phyloP scores from a whole-genome alignment of 2,113 vertebrate species.

The Xiphophorus couchianus region DNA sequence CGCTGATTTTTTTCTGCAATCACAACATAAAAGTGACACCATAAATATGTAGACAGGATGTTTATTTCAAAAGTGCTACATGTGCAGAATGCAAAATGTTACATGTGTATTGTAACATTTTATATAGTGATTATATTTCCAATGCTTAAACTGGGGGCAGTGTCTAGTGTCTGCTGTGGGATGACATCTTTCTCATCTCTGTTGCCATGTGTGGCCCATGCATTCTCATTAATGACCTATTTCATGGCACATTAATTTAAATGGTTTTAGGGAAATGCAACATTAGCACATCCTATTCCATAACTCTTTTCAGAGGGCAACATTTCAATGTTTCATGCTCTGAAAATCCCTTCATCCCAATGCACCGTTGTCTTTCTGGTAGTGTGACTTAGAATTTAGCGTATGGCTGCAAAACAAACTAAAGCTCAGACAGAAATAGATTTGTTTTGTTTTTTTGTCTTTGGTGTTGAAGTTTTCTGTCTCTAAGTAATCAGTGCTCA shows the following conservation, averaged over 20 bases:
- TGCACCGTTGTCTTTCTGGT: conserved; percentile 10
- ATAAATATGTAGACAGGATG: no score
- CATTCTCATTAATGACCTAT: conserved; percentile 77
- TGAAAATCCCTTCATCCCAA: background rate
- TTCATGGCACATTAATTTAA: conserved; percentile 79
- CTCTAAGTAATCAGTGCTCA: conserved; percentile 10
- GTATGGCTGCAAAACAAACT: background rate
- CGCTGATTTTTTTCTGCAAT: no score
- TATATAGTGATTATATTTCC: no score
- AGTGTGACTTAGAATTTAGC: background rate
- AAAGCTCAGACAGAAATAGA: background rate
- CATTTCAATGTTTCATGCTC: conserved; percentile 60
- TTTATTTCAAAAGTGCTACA: no score
- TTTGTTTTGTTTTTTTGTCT: background rate
- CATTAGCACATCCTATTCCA: conserved; percentile 69
- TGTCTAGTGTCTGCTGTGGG: conserved; percentile 45
- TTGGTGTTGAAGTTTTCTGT: background rate
- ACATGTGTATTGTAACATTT: no score
- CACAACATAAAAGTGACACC: no score
- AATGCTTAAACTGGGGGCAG: background rate
- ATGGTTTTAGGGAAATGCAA: conserved; percentile 73
- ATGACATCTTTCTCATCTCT: conserved; percentile 58
- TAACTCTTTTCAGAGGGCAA: conserved; percentile 66
- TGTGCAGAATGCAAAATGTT: no score
- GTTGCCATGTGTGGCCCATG: conserved; percentile 68